A percentile compares a stretch with the other conserved stretches of the same genome.
These are phyloP conservation scores for Acanthosepion esculentum DNA, from an alignment of 2,888 invertebrate genomes.

Conservation along the genomic window DNA sequence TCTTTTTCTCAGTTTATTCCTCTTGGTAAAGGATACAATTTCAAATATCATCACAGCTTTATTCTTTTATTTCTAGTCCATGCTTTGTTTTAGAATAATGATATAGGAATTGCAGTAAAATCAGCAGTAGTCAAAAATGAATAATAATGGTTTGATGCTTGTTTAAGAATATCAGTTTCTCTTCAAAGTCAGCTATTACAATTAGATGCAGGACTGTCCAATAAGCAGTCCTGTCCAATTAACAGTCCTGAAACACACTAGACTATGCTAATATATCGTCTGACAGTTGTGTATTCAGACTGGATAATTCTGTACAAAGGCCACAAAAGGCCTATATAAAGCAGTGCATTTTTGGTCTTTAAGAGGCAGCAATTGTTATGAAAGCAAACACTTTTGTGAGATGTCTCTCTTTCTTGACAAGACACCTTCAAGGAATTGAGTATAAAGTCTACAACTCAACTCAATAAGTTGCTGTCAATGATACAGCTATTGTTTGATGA, in stretches of 20 bases:
- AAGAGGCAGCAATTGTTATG: not conserved
- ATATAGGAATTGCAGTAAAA: not conserved
- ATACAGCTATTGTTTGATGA: not conserved
- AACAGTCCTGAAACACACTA: not conserved
- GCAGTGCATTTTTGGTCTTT: not conserved
- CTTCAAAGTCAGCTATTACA: not conserved
- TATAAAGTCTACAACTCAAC: not conserved
- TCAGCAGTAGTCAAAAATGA: not conserved
- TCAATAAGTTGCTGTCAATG: not conserved
- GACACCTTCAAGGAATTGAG: not conserved
- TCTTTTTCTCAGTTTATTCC: too few relatives aligned
- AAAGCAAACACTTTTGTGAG: not conserved
- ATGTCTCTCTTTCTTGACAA: not conserved
- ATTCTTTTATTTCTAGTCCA: too few relatives aligned
- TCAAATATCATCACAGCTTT: too few relatives aligned
- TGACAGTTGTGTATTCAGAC: not conserved
- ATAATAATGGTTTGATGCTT: not conserved
- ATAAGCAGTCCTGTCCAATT: not conserved
- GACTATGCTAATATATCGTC: not conserved
- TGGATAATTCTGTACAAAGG: not conserved
- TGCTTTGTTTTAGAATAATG: too few relatives aligned
- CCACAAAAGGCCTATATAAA: not conserved
- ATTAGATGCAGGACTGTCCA: not conserved
- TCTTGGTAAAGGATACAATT: too few relatives aligned
- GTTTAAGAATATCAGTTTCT: not conserved